phyloP scores from a whole-genome alignment of 2,113 vertebrate species.

The Psittacula cyanocephala region DNA sequence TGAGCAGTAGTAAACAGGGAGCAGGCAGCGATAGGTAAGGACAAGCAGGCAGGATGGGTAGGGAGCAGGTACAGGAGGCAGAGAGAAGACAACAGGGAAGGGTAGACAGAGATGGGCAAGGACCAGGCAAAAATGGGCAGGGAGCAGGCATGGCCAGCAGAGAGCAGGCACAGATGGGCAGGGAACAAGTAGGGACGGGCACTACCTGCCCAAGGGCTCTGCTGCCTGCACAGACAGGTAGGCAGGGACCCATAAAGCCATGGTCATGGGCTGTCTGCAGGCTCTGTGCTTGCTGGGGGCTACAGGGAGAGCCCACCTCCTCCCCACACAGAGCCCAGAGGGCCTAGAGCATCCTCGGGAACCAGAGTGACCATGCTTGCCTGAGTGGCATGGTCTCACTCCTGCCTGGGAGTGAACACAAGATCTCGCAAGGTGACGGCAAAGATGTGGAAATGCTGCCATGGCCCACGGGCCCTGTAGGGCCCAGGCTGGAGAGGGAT shows the following conservation, averaged over 20 bases:
- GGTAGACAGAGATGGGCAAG: background rate
- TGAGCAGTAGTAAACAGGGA: background rate
- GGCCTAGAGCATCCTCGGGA: background rate
- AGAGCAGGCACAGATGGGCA: background rate
- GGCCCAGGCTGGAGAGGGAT: background rate
- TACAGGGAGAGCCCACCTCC: background rate
- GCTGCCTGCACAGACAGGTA: background rate
- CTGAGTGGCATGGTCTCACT: background rate
- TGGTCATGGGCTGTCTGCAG: background rate
- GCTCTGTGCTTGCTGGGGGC: background rate
- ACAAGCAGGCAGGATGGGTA: background rate
- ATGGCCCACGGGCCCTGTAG: fast-evolving
- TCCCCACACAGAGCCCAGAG: background rate
- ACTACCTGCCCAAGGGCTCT: background rate
- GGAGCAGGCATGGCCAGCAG: background rate
- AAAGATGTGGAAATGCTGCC: background rate
- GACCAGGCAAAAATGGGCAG: background rate
- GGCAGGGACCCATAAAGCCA: background rate
- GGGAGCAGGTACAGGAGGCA: background rate
- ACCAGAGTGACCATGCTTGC: background rate
- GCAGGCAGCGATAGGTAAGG: background rate
- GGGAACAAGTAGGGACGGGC: background rate
- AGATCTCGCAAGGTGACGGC: fast-evolving
- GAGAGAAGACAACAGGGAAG: background rate
- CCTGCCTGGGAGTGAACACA: background rate